Percentiles rank a stretch among this genome's conserved stretches.
phyloP scores from a whole-genome alignment of 2,888 invertebrate species.

The Volucella bombylans region DNA sequence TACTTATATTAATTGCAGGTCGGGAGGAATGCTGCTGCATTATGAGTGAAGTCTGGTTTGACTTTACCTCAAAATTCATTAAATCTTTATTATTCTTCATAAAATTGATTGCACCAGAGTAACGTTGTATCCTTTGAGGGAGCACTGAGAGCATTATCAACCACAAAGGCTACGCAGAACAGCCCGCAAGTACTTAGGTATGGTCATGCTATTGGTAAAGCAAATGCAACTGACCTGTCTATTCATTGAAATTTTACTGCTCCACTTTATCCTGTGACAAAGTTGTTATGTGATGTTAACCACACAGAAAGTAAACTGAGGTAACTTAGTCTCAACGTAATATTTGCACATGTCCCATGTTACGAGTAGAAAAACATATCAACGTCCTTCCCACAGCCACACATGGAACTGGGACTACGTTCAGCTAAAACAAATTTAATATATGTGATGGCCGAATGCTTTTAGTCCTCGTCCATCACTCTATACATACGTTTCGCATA shows the following conservation, averaged over 20 bases:
- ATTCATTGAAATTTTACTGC: slow-evolving; percentile 19
- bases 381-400: slow-evolving; percentile 15
- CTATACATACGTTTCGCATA: slow-evolving; percentile 22
- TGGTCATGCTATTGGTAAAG: background rate
- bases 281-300: slow-evolving; percentile 14
- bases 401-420: slow-evolving; percentile 2
- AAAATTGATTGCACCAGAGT: no score
- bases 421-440: slow-evolving; percentile 51
- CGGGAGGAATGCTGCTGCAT: no score
- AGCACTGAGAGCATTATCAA: background rate
- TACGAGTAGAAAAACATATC: slow-evolving; percentile 20
- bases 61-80: no score
- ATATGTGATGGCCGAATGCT: slow-evolving; percentile 56
- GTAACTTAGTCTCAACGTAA: slow-evolving; percentile 61
- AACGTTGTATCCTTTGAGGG: slow-evolving; percentile 5
- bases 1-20: no score
- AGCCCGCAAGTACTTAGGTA: slow-evolving; percentile 52
- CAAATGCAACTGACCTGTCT: background rate
- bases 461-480: slow-evolving; percentile 7
- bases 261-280: slow-evolving; percentile 31
- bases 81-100: no score
- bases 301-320: slow-evolving; percentile 34
- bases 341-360: slow-evolving; percentile 65
- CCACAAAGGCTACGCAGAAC: slow-evolving; percentile 2
- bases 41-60: no score